Base-by-base conservation (phyloP, 2,113 vertebrate species). In the Plotosus lineatus region DNA sequence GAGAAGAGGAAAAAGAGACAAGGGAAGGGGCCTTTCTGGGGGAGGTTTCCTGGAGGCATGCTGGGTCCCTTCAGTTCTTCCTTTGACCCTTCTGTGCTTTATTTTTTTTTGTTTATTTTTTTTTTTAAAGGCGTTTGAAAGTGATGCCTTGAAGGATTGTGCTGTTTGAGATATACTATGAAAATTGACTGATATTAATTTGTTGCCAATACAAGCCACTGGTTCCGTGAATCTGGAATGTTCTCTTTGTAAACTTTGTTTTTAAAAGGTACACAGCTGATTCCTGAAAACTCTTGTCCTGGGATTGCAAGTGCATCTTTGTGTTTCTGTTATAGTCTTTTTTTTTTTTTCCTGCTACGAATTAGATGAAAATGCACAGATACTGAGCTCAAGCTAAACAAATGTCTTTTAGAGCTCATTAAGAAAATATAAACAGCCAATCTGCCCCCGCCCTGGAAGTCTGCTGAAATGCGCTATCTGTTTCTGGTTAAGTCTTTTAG, bases 381-480 rank as follows among this genome's bases (percentile, higher is more conserved):
- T 82, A 76, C 66, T n/a, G 51, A 77, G 75, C 79, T 42, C 21
- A 81, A 61, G 61, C 79, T 85, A 77, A 87, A 85, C 80, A 82
- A 23, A 66, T 84, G 75, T 69, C 79, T 69, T 72, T 81, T 78
- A 78, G 28, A 78, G 80, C 60, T 82, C 83, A 72, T 77, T 58
- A 46, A 51, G 65, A 75, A 65, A 77, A 75, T 78, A 26, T 83
- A 77, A 77, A 33, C 89, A 75, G 90, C 89, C 87, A 90, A n/a
- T 92, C 84, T 84, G 74, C 71, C 46, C 69, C 12, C 56, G 48
- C 68, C 51, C 46, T 73, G 78, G 83, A 85, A 82, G 81, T 78
- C 77, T 21, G 10, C 83, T 82, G 88, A 83, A 75, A 81, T 78
- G 36, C 74, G 82, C 86, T 87, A 71, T 58, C 60, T 83, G 56